Percentiles rank a stretch among this genome's conserved stretches.
Evolutionary conservation across 2,888 invertebrate species (phyloP).

Genomic region (Dryadula phaetusa): DNA sequence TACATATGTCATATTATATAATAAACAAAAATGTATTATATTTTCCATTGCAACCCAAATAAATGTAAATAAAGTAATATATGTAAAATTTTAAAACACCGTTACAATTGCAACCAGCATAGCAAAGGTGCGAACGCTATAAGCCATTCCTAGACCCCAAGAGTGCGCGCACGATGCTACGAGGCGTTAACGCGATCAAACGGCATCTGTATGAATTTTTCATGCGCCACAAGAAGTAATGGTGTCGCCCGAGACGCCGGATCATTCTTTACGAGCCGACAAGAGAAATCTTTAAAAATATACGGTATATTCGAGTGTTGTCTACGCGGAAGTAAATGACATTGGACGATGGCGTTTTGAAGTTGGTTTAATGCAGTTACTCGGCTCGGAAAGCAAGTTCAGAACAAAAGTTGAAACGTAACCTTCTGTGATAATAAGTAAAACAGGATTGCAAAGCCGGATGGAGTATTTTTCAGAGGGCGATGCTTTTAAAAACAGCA

Average conservation of each 20-base stretch:
- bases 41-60: not conserved
- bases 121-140: slow-evolving; percentile 49
- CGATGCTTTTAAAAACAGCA: slow-evolving; percentile 53
- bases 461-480: slow-evolving; percentile 49
- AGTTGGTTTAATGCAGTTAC: slow-evolving; percentile 23
- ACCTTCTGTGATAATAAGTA: slow-evolving; percentile 26
- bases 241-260: slow-evolving; percentile 74
- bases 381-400: not conserved
- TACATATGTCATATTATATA: not conserved
- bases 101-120: slow-evolving; percentile 26
- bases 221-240: slow-evolving; percentile 78
- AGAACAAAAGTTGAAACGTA: slow-evolving; percentile 31
- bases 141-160: slow-evolving; percentile 64
- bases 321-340: slow-evolving; percentile 13
- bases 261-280: slow-evolving; percentile 83
- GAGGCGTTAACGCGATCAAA: slow-evolving; percentile 73
- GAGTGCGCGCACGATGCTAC: slow-evolving; percentile 66
- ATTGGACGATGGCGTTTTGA: not conserved
- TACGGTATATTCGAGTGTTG: slow-evolving; percentile 59
- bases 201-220: slow-evolving; percentile 79
- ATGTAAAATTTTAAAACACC: slow-evolving; percentile 19
- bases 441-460: slow-evolving; percentile 52
- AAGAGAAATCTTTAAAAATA: slow-evolving; percentile 75
- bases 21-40: slow-evolving; percentile 10
- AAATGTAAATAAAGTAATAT: not conserved